Percentiles rank a stretch among this genome's conserved stretches.
Conservation (phyloP, 2,888 invertebrate genomes). For the Eupithecia pulchellata region DNA sequence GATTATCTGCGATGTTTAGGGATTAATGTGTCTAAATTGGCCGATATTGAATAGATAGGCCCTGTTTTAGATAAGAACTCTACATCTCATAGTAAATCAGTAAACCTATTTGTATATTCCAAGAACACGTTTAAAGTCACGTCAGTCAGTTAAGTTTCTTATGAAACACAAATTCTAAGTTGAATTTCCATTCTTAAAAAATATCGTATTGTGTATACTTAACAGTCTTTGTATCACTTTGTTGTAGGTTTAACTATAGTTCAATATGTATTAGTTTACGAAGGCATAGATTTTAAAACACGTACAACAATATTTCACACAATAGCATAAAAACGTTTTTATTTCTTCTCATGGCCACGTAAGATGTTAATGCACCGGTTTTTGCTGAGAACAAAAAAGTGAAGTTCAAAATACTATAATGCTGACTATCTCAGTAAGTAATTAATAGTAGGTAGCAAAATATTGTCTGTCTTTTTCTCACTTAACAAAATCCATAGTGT, state of each 20-base stretch:
- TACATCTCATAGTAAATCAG: not conserved
- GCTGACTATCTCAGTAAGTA: not conserved
- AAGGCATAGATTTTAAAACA: not conserved
- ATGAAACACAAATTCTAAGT: not conserved
- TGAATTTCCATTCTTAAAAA: not conserved
- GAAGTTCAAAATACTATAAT: slow-evolving; percentile 22
- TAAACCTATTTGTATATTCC: not conserved
- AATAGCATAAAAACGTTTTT: not conserved
- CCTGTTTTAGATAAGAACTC: slow-evolving; percentile 17
- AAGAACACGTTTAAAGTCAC: not conserved
- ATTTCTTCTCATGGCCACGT: slow-evolving; percentile 8
- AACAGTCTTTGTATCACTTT: not conserved
- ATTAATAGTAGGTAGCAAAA: not conserved
- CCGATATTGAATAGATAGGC: not conserved
- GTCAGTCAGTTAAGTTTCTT: not conserved
- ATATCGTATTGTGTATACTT: not conserved
- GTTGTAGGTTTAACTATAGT: not conserved
- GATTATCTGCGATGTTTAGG: slow-evolving; percentile 29
- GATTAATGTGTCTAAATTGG: slow-evolving; percentile 20
- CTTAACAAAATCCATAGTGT: not conserved
- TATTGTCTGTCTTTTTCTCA: slow-evolving; percentile 21
- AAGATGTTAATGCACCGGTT: slow-evolving; percentile 6
- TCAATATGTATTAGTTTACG: not conserved
- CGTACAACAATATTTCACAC: not conserved
- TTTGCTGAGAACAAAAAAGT: slow-evolving; percentile 28